A percentile compares a stretch with the other conserved stretches of the same genome.
Conservation (phyloP, 2,113 vertebrate genomes). For the Sander lucioperca region DNA sequence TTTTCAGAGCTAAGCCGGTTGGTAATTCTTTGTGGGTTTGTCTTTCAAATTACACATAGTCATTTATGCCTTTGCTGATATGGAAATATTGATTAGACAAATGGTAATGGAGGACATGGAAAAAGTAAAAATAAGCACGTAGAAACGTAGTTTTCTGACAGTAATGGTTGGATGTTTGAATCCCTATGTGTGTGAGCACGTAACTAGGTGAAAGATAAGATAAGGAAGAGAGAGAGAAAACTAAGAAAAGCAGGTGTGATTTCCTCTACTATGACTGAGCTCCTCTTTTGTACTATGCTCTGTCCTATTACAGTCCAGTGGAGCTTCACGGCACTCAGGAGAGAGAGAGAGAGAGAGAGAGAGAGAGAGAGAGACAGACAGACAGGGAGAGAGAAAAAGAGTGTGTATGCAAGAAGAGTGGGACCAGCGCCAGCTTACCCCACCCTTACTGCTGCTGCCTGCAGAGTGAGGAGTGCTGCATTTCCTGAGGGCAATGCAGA, state of each 20-base stretch:
- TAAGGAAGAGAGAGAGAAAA: conserved; percentile 12
- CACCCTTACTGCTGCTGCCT: conserved; percentile 81
- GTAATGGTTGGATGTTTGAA: not conserved
- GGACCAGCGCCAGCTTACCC: conserved; percentile 80
- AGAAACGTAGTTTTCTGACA: not conserved
- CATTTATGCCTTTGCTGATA: not conserved
- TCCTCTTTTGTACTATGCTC: conserved; percentile 33
- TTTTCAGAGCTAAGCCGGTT: not conserved
- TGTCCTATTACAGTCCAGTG: conserved; percentile 53
- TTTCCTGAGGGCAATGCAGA: conserved; percentile 83
- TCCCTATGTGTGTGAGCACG: not conserved
- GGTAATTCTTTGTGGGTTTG: not conserved
- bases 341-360: conserved; percentile 24
- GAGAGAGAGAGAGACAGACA: conserved; percentile 2
- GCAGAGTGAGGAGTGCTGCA: conserved; percentile 82
- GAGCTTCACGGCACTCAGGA: conserved; percentile 47
- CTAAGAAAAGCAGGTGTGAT: conserved; percentile 43
- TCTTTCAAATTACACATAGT: not conserved
- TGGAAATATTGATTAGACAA: not conserved
- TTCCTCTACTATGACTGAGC: conserved; percentile 17
- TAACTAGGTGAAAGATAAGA: not conserved
- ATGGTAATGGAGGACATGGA: not conserved
- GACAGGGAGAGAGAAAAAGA: conserved; percentile 13
- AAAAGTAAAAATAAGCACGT: not conserved
- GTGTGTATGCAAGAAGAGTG: conserved; percentile 46